Evolutionary conservation across 2,888 invertebrate species (phyloP), one percentile per base, ranked within the genome.

Genomic region (Acronicta aceris): DNA sequence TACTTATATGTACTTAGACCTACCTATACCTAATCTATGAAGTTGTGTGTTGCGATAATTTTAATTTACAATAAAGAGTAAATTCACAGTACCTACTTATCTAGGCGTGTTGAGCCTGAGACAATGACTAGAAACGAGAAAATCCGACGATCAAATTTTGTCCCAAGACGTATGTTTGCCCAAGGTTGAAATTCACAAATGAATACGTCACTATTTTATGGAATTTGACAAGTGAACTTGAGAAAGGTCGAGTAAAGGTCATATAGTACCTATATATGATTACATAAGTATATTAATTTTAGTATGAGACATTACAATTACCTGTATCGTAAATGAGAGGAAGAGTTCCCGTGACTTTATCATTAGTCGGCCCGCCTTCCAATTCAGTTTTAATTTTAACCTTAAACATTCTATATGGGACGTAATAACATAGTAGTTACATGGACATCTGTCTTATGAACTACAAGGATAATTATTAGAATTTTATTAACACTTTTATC

Each of bases 381-480:
- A 58, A 58, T 64, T 71, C n/a, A 27, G 8, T 55, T 21, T 55
- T 50, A 71, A 55, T 65, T 59, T 50, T 4, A n/a, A 27, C 9
- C 16, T n/a, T 17, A 42, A 36, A 43, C 15, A 36, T 56, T 56
- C 42, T 53, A 30, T 52, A 27, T 42, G 38, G 13, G 8, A 16
- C 36, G 1, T 59, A 52, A 59, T 59, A 52, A 33, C 51, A 33
- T 45, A 21, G 33, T 52, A 38, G 38, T n/a, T 38, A 36, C 10
- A 15, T 13, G 17, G 13, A 40, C 73, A 60, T 66, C 53, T 72
- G 69, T 47, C 73, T 12, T 0, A 9, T 49, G n/a, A 12, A 38
- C 16, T 65, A 21, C 17, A 47, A 49, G 41, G 2, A n/a, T 45
- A 25, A 53, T 55, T 21, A 21, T 21, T 65, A 59, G 17, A 43